Evolutionary conservation across 1,140 invertebrate genomes (phyloP), one percentile per base, ranked within the genome.

Genomic region (Triops cancriformis): DNA sequence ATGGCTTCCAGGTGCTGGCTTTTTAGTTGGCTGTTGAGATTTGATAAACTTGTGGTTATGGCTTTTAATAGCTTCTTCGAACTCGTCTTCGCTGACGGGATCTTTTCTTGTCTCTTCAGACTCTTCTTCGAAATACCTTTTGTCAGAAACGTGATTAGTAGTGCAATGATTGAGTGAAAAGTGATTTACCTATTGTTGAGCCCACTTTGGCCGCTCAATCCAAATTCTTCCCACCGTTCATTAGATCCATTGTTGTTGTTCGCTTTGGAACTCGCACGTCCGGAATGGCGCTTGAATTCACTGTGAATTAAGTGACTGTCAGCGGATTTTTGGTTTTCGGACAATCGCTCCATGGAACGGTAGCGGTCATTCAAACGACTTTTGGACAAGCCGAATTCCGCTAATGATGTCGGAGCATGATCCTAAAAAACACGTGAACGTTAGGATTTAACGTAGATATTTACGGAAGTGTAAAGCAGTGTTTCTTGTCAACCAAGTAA

Each of bases 281-380:
- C 26, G 3, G 75, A 64, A 26, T 64, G 75, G 26, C 64, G 75
- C 26, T 64, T 64, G 64, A 43, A 26, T 26, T 27, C 42, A 27
- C 75, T 76, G 26, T 10, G 28, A 45, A 42, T 26, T 45, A 28
- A 76, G 26, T 75, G 80, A 41, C 73, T 81, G 72, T 72, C 77
- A 41, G 76, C 80, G 23, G 75, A 77, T 74, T 80, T 81, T 12
- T 72, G 80, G 45, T 41, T 77, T 51, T 82, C 81, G 45, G 79
- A 51, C 42, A 83, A 74, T 75, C 82, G 87, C 74, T 94, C 93
- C 26, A 93, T 89, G 11, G 92, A 94, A 81, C 93, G 93, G 81
- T 95, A 95, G 3, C 94, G 86, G 76, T 95, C 94, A 81, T 95
- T 95, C 5, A 95, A 85, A 77, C 91, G 88, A n/a, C 92, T 93